Conservation (phyloP, 2,113 vertebrate genomes). For the Chamaetylas fuelleborni region DNA sequence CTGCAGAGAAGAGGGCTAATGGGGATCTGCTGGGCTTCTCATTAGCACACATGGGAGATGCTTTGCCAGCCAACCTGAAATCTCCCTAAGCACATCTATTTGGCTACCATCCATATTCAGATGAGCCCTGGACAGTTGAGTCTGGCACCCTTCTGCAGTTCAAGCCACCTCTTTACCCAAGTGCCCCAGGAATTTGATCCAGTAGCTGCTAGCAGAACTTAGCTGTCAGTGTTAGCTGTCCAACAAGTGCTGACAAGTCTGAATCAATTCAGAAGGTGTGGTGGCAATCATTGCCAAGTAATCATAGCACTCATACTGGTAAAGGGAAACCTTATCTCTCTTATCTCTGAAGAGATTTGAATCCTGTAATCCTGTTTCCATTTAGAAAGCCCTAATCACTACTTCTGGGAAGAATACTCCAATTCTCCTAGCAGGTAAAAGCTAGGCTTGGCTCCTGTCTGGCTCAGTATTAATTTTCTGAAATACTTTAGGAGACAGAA, state of each 20-base stretch:
- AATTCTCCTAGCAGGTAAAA: neutral
- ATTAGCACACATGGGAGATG: accelerated
- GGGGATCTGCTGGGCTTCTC: neutral
- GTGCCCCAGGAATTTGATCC: neutral
- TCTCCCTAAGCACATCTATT: neutral
- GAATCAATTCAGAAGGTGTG: neutral
- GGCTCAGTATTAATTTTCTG: neutral
- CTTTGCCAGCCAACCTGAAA: neutral
- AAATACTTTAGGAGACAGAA: neutral
- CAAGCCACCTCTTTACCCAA: neutral
- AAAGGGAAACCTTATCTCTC: neutral
- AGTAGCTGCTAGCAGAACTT: neutral
- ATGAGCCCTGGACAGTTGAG: neutral
- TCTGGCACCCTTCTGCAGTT: neutral
- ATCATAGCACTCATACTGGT: neutral
- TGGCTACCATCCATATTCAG: neutral
- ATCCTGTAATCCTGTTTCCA: neutral
- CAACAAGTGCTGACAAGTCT: neutral
- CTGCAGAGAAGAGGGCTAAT: neutral
- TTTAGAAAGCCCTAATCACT: neutral
- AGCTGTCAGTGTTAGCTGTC: neutral
- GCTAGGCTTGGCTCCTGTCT: neutral
- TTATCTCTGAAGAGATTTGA: neutral
- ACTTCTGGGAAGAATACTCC: neutral
- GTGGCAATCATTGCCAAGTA: neutral